Base-by-base conservation (phyloP, 2,113 vertebrate species). In the Tachuris rubrigastra region DNA sequence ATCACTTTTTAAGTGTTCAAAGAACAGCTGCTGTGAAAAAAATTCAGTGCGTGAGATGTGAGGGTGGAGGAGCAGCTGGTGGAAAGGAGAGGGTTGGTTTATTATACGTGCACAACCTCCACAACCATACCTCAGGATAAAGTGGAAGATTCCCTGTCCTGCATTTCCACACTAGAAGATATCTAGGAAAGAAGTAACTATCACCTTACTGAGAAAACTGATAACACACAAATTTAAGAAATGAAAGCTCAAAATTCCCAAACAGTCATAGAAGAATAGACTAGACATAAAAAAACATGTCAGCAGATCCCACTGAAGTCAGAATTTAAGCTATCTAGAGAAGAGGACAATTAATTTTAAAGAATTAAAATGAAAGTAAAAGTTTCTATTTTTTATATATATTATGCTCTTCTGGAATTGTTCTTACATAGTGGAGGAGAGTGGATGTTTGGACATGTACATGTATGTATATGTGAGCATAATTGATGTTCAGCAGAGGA, bases 1-100 rank as follows among this genome's bases (percentile, higher is more conserved):
- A 97, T 97, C 76, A 90, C 82, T 93, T 94, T 93, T 95, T 93
- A 95, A 97, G 72, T 92, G 91, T 81, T 95, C 67, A 85, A 95
- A 85, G 81, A 96, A 84, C 83, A 95, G 73, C 14, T 65, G 60
- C 83, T 95, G 49, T 94, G 88, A 93, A 96, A 95, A 95, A 95
- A 91, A 86, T 90, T 93, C 77, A 95, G 44, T 46, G 12, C 88
- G 41, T 89, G 56, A 85, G 65, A 92, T 65, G 63, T 68, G 35
- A 37, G 52, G 33, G 14, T 80, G 44, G 56, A 86, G 3, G 72
- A 13, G 21, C 20, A 42, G 46, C 15, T 62, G n/a, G 37, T 88
- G 42, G 81, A 46, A 94, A 91, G 28, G 31, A 44, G 33, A 66
- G 30, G 3, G 13, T 11, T 44, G 17, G 19, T 8, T 58, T 81